These are phyloP conservation scores for Alligator sinensis DNA, from an alignment of 2,113 vertebrate species.

Conservation along the genomic window DNA sequence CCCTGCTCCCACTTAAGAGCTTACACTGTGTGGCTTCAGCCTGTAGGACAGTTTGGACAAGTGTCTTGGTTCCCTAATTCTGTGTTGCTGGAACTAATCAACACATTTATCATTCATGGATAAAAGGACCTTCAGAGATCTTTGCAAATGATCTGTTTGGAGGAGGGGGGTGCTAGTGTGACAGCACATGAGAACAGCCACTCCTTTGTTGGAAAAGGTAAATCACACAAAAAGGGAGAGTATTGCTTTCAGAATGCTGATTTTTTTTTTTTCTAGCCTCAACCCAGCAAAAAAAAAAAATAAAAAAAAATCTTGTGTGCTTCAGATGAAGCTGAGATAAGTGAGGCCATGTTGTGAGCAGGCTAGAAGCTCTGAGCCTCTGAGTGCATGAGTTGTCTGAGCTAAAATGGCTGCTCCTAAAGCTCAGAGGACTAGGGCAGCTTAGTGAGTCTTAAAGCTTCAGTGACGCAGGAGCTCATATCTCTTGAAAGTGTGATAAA, in stretches of 20 bases:
- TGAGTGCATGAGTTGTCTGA: conserved; percentile 78
- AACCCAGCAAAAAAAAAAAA: conserved; percentile 56
- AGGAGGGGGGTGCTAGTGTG: conserved; percentile 63
- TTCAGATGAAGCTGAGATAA: conserved; percentile 86
- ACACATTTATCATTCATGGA: conserved; percentile 61
- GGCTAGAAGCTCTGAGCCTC: conserved; percentile 83
- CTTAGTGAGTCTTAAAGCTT: conserved; percentile 91
- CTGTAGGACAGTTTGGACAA: conserved; percentile 66
- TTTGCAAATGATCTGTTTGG: conserved; percentile 53
- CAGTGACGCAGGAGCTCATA: conserved; percentile 87
- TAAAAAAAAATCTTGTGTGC: conserved; percentile 66
- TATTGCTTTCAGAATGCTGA: conserved; percentile 19
- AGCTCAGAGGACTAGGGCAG: conserved; percentile 92
- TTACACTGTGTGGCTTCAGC: conserved; percentile 40
- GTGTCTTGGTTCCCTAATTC: conserved; percentile 38
- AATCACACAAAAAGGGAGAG: conserved; percentile 38
- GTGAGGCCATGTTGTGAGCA: conserved; percentile 94
- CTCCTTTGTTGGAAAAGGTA: conserved; percentile 31
- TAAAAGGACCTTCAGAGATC: conserved; percentile 70
- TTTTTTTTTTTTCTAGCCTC: conserved; percentile 77
- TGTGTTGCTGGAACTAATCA: conserved; percentile 29
- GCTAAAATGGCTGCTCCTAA: conserved; percentile 98
- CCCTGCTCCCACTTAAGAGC: conserved; percentile 39
- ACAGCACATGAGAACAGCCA: conserved; percentile 49
- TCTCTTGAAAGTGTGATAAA: conserved; percentile 93